phyloP scores from a whole-genome alignment of 2,888 invertebrate species.

The Drosophila subquinaria region DNA sequence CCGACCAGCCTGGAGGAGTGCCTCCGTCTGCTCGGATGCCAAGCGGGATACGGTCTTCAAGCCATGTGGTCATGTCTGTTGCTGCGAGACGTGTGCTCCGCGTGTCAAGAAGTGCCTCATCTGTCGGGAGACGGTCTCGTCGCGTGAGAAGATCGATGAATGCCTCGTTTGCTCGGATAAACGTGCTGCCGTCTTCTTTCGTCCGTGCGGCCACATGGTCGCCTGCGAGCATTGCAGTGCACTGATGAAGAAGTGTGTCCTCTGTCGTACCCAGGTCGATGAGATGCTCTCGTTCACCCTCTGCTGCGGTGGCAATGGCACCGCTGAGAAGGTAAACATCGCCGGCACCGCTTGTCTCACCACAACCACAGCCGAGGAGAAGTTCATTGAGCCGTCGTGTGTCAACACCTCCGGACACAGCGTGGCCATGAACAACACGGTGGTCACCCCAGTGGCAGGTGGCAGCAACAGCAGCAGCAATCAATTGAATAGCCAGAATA shows the following conservation, averaged over 20 bases:
- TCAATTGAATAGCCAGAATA: constrained; percentile 83
- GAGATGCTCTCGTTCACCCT: constrained; percentile 87
- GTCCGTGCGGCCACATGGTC: constrained; percentile 96
- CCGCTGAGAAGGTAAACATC: constrained; percentile 81
- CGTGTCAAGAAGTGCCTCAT: constrained; percentile 97
- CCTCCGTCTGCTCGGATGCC: constrained; percentile 95
- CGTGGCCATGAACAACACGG: constrained; percentile 85
- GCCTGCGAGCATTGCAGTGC: constrained; percentile 92
- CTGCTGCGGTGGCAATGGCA: constrained; percentile 87
- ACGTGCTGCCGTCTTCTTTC: constrained; percentile 95
- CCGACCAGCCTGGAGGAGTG: constrained; percentile 92
- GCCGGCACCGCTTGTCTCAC: constrained; percentile 39
- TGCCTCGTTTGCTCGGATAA: constrained; percentile 98
- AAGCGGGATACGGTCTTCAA: constrained; percentile 95
- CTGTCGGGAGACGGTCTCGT: constrained; percentile 93
- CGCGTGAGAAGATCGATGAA: constrained; percentile 95
- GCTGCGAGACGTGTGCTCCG: constrained; percentile 95
- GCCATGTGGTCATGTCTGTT: constrained; percentile 97
- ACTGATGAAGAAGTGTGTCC: constrained; percentile 98
- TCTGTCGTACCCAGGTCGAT: constrained; percentile 95
- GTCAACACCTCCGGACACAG: constrained; percentile 84
- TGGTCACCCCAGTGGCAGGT: constrained; percentile 79
- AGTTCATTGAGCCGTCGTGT: constrained; percentile 72
- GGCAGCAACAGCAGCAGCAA: constrained; percentile 60
- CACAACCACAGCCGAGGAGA: constrained; percentile 67